These are phyloP conservation scores for Polydrusus tereticollis DNA, from an alignment of 2,888 invertebrate species.

Conservation along the genomic window DNA sequence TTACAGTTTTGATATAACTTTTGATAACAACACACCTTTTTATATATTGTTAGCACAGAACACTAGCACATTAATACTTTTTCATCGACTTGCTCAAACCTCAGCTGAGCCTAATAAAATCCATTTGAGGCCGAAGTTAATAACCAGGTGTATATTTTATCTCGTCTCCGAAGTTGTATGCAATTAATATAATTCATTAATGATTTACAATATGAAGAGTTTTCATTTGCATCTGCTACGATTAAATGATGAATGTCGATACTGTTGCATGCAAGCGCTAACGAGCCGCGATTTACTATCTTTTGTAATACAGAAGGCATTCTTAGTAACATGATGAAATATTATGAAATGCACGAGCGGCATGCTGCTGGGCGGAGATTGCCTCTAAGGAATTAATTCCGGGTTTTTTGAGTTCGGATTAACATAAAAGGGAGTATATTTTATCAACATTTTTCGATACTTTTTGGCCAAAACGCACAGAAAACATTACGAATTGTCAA, in stretches of 20 bases:
- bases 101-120: constrained; percentile 1
- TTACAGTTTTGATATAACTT: too few relatives aligned
- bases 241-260: constrained; percentile 37
- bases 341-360: too few relatives aligned
- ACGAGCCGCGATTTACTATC: constrained; percentile 30
- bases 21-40: not conserved
- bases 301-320: constrained; percentile 18
- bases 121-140: not conserved
- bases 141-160: not conserved
- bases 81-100: not conserved
- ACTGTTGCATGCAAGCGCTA: constrained; percentile 17
- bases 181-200: not conserved
- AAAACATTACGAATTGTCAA: too few relatives aligned
- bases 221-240: constrained; percentile 21
- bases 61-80: too few relatives aligned
- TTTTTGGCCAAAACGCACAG: too few relatives aligned
- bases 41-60: too few relatives aligned
- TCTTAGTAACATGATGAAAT: not conserved
- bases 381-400: too few relatives aligned
- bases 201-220: constrained; percentile 2
- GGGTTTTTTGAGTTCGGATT: too few relatives aligned
- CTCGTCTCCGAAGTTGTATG: not conserved
- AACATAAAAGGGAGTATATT: too few relatives aligned
- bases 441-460: too few relatives aligned
- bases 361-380: too few relatives aligned